These are phyloP conservation scores for Sebastes vulpes DNA, from an alignment of 2,797 vertebrate species.

Conservation along the genomic window DNA sequence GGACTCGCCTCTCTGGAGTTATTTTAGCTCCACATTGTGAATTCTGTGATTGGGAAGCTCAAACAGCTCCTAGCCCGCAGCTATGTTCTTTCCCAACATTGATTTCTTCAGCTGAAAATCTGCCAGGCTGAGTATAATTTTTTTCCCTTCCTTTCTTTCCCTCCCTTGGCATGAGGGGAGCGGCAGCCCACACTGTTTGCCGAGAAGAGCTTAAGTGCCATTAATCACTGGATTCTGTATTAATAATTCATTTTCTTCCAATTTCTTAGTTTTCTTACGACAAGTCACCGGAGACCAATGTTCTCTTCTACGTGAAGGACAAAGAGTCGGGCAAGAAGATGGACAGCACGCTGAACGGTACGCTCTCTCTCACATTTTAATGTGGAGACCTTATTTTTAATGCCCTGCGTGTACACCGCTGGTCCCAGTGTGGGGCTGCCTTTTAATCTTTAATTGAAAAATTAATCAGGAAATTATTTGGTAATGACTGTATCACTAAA, in stretches of 20 bases:
- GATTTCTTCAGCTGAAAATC: constrained; percentile 76
- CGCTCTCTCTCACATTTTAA: constrained; percentile 45
- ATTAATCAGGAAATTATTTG: constrained; percentile 30
- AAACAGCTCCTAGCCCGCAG: constrained; percentile 68
- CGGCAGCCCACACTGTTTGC: constrained; percentile 69
- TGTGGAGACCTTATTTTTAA: constrained; percentile 43
- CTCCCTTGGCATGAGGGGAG: constrained; percentile 46
- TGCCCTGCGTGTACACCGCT: constrained; percentile 9
- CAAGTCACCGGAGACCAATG: constrained; percentile 89
- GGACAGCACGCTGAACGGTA: constrained; percentile 96
- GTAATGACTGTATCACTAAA: constrained; percentile 18
- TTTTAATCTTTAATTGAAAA: constrained; percentile 49
- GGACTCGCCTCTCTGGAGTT: constrained; percentile 39
- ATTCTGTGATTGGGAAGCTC: constrained; percentile 69
- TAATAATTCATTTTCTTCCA: constrained; percentile 75
- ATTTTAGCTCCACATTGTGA: constrained; percentile 53
- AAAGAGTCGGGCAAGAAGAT: constrained; percentile 88
- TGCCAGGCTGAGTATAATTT: constrained; percentile 68
- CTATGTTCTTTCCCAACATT: constrained; percentile 76
- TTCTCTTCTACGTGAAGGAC: constrained; percentile 91
- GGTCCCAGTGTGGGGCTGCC: constrained; percentile 16
- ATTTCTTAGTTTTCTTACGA: constrained; percentile 89
- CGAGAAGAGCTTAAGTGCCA: constrained; percentile 67
- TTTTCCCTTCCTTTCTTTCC: constrained; percentile 16
- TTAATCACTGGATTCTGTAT: constrained; percentile 76